phyloP scores from a whole-genome alignment of 1,140 invertebrate species.

The Drosophila persimilis region DNA sequence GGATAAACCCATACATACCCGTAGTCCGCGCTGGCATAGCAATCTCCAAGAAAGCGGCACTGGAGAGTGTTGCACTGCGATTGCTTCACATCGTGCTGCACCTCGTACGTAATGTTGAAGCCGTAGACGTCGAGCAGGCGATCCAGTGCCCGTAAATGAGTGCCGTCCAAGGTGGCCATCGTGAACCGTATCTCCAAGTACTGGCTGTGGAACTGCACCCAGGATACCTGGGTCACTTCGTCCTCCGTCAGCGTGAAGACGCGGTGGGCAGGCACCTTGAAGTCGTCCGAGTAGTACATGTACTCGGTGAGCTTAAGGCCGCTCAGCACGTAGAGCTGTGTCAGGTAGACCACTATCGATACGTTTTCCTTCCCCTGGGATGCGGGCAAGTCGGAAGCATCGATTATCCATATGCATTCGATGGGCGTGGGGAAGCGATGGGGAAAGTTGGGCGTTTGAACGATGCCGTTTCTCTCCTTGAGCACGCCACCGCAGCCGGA shows the following conservation, averaged over 20 bases:
- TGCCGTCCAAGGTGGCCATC: constrained; percentile 89
- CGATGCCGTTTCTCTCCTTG: constrained; percentile 86
- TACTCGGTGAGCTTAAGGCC: constrained; percentile 93
- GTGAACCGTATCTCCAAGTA: constrained; percentile 91
- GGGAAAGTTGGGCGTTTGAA: constrained; percentile 93
- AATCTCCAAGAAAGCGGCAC: constrained; percentile 93
- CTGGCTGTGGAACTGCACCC: constrained; percentile 88
- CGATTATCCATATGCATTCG: constrained; percentile 93
- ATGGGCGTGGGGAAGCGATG: constrained; percentile 90
- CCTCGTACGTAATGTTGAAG: constrained; percentile 96
- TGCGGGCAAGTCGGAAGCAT: constrained; percentile 86
- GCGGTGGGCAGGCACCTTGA: constrained; percentile 86
- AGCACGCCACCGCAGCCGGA: constrained; percentile 86
- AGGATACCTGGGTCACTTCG: constrained; percentile 88
- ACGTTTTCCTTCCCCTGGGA: constrained; percentile 76
- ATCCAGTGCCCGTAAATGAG: constrained; percentile 91
- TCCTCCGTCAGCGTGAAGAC: constrained; percentile 85
- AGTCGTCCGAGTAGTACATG: constrained; percentile 89
- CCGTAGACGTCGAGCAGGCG: constrained; percentile 93
- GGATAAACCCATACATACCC: constrained; percentile 84
- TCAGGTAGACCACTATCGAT: constrained; percentile 93
- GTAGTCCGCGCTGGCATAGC: constrained; percentile 88
- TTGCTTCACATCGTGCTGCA: constrained; percentile 84
- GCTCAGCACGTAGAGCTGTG: constrained; percentile 92
- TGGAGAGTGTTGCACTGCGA: constrained; percentile 89